A percentile compares a stretch with the other conserved stretches of the same genome.
Evolutionary conservation across 2,797 vertebrate genomes (phyloP).

Genomic region (Tokudaia tokunoshimensis): DNA sequence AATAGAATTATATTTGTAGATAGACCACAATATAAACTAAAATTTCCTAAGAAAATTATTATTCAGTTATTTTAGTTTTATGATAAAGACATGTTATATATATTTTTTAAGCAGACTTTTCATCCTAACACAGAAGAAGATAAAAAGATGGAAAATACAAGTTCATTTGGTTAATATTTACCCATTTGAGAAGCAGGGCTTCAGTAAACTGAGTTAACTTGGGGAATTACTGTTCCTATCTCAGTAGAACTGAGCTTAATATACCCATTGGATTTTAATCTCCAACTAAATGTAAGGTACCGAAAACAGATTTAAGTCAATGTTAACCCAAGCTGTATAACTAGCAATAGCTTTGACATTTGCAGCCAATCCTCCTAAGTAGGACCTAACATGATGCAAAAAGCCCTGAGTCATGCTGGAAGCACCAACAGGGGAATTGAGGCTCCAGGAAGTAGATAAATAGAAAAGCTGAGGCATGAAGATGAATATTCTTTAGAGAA

Average conservation of each 20-base stretch:
- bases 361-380: background rate
- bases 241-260: conserved; percentile 55
- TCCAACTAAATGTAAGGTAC: conserved; percentile 54
- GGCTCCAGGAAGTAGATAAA: background rate
- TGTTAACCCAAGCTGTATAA: background rate
- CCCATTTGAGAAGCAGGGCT: background rate
- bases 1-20: background rate
- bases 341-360: background rate
- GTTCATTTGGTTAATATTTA: background rate
- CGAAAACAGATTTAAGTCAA: conserved; percentile 37
- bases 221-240: background rate
- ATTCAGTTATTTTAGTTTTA: background rate
- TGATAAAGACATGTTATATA: background rate
- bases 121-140: too few relatives aligned
- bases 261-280: conserved; percentile 35
- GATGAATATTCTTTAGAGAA: background rate
- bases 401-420: background rate
- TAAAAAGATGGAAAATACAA: background rate
- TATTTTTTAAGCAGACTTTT: background rate
- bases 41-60: background rate
- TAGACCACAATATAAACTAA: background rate
- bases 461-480: background rate
- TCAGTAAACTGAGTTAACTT: background rate
- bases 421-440: background rate
- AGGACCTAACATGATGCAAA: background rate